Evolutionary conservation across 2,797 vertebrate genomes (phyloP), one percentile per base, ranked within the genome.

Genomic region (Pipistrellus kuhlii): DNA sequence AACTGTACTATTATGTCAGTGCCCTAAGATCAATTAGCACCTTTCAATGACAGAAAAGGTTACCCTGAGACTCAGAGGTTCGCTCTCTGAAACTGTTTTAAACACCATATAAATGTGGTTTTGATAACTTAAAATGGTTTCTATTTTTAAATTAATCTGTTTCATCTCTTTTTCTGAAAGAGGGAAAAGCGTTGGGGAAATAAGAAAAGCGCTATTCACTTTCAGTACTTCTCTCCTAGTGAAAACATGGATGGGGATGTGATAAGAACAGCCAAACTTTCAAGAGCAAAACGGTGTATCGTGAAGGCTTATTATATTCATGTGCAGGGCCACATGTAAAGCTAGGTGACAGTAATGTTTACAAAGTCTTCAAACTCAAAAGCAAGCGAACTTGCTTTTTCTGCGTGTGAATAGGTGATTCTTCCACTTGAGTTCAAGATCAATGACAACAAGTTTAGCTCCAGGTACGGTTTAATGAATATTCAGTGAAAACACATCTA

Each of bases 31-130:
- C 98, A 98, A 98, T 98, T 98, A 98, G 97, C 96, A 0, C 98
- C 98, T 98, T 98, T 97, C 97, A 97, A 98, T 98, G 98, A 98
- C 98, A 98, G 94, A 95, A 98, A 98, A 98, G 97, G 97, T 98
- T 98, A 98, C 77, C 96, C 94, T 88, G 97, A 95, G 94, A 95
- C 97, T 94, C 94, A 94, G 96, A 98, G 96, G 72, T 25, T 41
- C 32, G 18, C 35, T 23, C 88, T 94, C 44, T 88, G 85, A 94
- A 96, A 92, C 57, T 89, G 53, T 84, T 92, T 85, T 91, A 95
- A 62, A 84, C 57, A 88, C 55, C 17, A 51, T 62, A 91, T 30
- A 68, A 97, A 95, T 82, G 8, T 59, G 89, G 93, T 77, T 95
- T 95, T 94, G 90, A 97, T 91, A 88, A n/a, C 4, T 62, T 71